Conservation (phyloP, 2,888 invertebrate species). For the Rhynchonema sp. region DNA sequence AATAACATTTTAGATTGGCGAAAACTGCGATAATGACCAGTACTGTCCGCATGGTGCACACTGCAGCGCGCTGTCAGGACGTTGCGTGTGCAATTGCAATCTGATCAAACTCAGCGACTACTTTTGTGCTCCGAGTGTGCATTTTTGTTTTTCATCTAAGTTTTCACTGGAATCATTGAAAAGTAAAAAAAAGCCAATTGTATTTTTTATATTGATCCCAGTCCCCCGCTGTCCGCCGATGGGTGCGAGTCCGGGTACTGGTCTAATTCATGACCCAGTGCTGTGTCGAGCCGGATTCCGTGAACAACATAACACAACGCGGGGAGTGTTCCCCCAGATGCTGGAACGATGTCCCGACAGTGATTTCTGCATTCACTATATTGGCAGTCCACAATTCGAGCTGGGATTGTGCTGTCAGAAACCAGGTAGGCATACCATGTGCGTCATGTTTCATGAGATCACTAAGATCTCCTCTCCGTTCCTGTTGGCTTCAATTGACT, state of each 20-base stretch:
- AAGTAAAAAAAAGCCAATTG: not conserved
- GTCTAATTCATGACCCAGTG: not conserved
- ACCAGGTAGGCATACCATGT: not conserved
- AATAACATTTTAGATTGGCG: not conserved
- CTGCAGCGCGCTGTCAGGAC: not conserved
- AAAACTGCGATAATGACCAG: not conserved
- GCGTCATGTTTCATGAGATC: not conserved
- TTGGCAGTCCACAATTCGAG: not conserved
- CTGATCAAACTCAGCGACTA: not conserved
- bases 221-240: not conserved
- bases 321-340: not conserved
- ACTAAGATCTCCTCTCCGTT: no score
- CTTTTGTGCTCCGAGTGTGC: not conserved
- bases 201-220: not conserved
- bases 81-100: not conserved
- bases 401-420: not conserved
- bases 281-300: not conserved
- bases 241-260: not conserved
- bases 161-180: no score
- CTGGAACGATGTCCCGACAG: not conserved
- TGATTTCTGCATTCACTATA: not conserved
- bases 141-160: no score
- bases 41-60: not conserved
- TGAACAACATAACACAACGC: not conserved
- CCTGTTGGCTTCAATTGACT: no score